Conservation (phyloP, 1,140 invertebrate species). For the Lordiphosa collinella region DNA sequence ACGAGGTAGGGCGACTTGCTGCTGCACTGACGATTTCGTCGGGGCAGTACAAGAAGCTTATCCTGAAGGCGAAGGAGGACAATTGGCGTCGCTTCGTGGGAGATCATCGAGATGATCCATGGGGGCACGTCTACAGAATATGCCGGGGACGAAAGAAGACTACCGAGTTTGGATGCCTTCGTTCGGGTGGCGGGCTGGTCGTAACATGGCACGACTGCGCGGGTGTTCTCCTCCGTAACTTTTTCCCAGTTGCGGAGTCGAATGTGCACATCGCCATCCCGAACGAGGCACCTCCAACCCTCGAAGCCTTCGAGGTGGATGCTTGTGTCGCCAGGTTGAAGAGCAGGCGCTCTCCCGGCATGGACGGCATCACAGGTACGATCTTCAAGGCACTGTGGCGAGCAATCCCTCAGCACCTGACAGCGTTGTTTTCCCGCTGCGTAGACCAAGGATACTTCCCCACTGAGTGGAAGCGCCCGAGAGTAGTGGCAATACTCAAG, state of each 20-base stretch:
- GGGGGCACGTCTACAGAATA: constrained; percentile 23
- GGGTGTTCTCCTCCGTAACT: constrained; percentile 2
- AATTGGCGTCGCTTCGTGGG: constrained; percentile 21
- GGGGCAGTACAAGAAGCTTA: too few species aligned
- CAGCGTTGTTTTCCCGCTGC: constrained; percentile 13
- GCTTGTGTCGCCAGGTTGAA: constrained; percentile 11
- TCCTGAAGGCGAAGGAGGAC: constrained; percentile 14
- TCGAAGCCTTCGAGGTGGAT: constrained; percentile 6
- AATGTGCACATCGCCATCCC: constrained; percentile 3
- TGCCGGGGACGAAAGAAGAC: constrained; percentile 11
- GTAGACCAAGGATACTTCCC: constrained; percentile 5
- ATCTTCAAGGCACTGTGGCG: constrained; percentile 25
- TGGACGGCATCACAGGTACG: constrained; percentile 18
- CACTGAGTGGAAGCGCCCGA: constrained; percentile 3
- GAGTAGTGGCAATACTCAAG: constrained; percentile 11
- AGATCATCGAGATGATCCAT: constrained; percentile 20
- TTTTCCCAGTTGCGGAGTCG: constrained; percentile 5
- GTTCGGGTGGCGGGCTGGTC: constrained; percentile 3
- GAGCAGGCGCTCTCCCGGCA: constrained; percentile 21
- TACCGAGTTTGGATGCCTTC: constrained; percentile 10
- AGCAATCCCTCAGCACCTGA: constrained; percentile 2
- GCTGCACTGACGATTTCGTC: too few species aligned
- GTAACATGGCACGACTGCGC: constrained; percentile 20
- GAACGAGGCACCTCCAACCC: constrained; percentile 1
- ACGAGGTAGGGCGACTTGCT: too few species aligned